Percentiles rank a stretch among this genome's conserved stretches.
phyloP scores from a whole-genome alignment of 2,888 invertebrate genomes.

The Metallyticus violacea region DNA sequence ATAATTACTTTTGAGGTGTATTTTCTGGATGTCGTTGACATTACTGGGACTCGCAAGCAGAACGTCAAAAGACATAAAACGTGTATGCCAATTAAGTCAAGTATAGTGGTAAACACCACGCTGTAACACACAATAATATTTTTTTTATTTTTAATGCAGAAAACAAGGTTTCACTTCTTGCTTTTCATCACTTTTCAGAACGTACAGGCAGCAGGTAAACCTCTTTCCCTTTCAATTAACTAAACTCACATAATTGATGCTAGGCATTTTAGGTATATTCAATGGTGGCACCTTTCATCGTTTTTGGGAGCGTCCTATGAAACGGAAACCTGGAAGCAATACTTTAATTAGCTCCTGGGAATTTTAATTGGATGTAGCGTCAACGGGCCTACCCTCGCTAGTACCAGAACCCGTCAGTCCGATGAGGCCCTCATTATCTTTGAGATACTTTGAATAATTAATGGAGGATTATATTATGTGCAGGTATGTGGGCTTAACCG shows the following conservation, averaged over 20 bases:
- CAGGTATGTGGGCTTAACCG: background rate
- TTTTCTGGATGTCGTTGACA: too few species aligned
- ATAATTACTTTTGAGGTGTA: too few species aligned
- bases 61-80: too few species aligned
- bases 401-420: background rate
- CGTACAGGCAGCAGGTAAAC: background rate
- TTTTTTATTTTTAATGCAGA: too few species aligned
- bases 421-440: background rate
- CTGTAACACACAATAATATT: too few species aligned
- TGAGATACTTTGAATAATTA: background rate
- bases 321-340: conserved; percentile 7
- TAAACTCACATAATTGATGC: background rate
- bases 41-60: too few species aligned
- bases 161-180: too few species aligned
- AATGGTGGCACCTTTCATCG: background rate
- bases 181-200: too few species aligned
- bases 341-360: conserved; percentile 21
- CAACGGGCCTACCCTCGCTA: background rate
- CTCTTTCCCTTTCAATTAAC: background rate
- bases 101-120: too few species aligned
- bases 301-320: background rate
- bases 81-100: too few species aligned
- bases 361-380: conserved; percentile 18
- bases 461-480: background rate
- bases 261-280: background rate